Base-by-base conservation (phyloP, 2,797 vertebrate species). In the Meda fulgida region DNA sequence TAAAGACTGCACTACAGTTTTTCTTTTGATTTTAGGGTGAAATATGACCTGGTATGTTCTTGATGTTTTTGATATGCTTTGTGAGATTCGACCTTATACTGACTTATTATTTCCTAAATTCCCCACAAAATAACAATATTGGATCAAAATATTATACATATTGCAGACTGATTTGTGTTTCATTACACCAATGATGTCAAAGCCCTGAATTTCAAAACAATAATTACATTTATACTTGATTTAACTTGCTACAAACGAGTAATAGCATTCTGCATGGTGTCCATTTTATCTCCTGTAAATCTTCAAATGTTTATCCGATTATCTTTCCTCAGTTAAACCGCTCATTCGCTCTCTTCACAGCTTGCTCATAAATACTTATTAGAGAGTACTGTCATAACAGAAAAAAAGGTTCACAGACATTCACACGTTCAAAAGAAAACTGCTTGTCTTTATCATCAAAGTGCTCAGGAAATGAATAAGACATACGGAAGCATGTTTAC, bases 281-380 rank as follows among this genome's bases (percentile, higher is more conserved):
- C 65, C 55, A 38, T 69, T 80, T 69, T 7, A 65, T 73, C 81
- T 63, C 29, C 69, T 29, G 36, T 78, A 60, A 60, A 78, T 14
- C 77, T 65, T 79, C 23, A 83, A 83, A 66, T 23, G 19, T 83
- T 66, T 53, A 51, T 76, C 43, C 7, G 71, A 83, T 66, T 83
- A 75, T 31, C 26, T 75, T 76, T 76, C 71, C 26, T 46, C 38
- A 31, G 13, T 14, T 72, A 11, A 80, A 67, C 78, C 0, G 55
- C 21, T 51, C 18, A 0, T 16, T 72, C n/a, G 23, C 6, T 38
- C 18, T 40, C 80, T 73, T 63, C 69, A 63, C 69, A 83, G 58
- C 43, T 83, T 66, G 81, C 71, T 51, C 58, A 83, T 83, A 65
- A 75, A 65, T 63, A 83, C 69, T 23, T 65, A 63, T 73, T 63